Evolutionary conservation across 2,113 vertebrate species (phyloP).

Genomic region (Poeciliopsis turrubarensis): DNA sequence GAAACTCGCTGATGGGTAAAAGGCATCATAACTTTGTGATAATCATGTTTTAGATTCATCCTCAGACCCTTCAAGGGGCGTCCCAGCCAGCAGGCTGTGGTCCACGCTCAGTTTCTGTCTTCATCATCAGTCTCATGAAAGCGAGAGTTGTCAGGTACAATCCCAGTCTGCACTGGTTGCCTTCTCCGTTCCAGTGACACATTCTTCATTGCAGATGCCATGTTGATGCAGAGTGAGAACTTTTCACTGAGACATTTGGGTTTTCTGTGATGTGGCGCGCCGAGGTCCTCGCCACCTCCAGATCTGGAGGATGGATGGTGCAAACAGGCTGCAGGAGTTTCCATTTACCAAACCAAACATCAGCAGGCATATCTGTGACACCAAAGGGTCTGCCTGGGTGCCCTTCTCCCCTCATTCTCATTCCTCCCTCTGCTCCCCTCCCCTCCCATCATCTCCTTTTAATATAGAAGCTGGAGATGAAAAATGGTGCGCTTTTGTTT

Average conservation of each 20-base stretch:
- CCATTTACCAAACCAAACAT: constrained; percentile 75
- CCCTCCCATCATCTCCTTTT: constrained; percentile 57
- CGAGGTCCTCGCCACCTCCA: neutral
- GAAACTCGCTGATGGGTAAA: neutral
- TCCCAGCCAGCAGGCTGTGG: constrained; percentile 21
- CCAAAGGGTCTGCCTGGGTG: constrained; percentile 63
- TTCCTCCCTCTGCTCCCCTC: neutral
- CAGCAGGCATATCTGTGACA: constrained; percentile 72
- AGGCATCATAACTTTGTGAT: neutral
- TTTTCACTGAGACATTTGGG: constrained; percentile 12
- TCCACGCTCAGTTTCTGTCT: constrained; percentile 13
- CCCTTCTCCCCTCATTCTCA: constrained; percentile 28
- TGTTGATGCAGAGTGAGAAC: neutral
- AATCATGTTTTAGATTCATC: constrained; percentile 9
- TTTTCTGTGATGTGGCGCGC: neutral
- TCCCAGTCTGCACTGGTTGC: neutral
- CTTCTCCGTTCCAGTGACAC: neutral
- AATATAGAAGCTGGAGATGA: constrained; percentile 75
- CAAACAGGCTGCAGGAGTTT: constrained; percentile 66
- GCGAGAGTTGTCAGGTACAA: constrained; percentile 4
- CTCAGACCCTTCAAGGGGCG: neutral
- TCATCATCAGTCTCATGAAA: constrained; percentile 3
- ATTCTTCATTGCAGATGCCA: neutral
- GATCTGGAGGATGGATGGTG: constrained; percentile 53
- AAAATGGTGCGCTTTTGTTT: constrained; percentile 82